Conservation (phyloP, 2,888 invertebrate genomes). For the Clunio marinus region DNA sequence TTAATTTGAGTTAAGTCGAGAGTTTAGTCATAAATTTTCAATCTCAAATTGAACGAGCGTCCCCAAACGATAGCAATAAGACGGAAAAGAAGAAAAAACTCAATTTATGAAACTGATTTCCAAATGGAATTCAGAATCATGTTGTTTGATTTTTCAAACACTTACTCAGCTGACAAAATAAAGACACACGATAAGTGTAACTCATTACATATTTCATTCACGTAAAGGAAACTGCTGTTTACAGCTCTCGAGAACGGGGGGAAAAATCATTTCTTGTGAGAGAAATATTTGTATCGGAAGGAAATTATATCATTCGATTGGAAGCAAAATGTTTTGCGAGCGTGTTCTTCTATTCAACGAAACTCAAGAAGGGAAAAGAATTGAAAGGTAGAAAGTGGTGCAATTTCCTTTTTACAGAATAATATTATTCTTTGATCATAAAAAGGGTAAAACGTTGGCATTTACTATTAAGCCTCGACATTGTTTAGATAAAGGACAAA, state of each 20-base stretch:
- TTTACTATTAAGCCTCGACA: no score
- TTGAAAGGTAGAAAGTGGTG: no score
- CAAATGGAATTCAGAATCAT: background rate
- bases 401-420: no score
- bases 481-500: no score
- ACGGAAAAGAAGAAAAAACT: no score
- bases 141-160: background rate
- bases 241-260: background rate
- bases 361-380: no score
- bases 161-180: background rate
- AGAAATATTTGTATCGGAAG: conserved; percentile 34
- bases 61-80: conserved; percentile 3
- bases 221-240: conserved; percentile 35
- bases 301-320: conserved; percentile 27
- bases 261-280: conserved; percentile 4
- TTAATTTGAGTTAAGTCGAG: no score
- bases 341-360: no score
- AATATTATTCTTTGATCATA: no score
- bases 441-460: no score
- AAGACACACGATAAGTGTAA: background rate
- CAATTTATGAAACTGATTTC: conserved; percentile 7
- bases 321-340: background rate
- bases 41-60: background rate
- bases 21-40: background rate
- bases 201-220: conserved; percentile 23